Conservation (phyloP, 2,797 vertebrate species). For the Limosa lapponica region DNA sequence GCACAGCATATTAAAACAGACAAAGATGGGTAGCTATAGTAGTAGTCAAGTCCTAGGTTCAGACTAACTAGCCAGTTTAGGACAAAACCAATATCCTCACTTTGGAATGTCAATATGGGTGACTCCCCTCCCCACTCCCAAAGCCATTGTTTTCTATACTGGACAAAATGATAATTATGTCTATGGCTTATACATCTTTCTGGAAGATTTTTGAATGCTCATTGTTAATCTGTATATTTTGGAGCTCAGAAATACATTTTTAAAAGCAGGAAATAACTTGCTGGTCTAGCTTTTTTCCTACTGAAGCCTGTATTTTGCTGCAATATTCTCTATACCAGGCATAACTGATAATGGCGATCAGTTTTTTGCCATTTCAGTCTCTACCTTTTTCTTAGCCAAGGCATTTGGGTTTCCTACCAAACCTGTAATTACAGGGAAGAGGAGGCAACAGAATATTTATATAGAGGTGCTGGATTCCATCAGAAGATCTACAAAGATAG, state of each 20-base stretch:
- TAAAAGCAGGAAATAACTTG: neutral
- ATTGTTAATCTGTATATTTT: neutral
- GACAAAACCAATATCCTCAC: neutral
- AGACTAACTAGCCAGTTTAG: neutral
- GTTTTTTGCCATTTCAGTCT: neutral
- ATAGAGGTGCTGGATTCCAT: neutral
- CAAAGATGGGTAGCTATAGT: neutral
- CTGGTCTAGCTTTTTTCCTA: neutral
- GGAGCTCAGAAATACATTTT: neutral
- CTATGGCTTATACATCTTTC: neutral
- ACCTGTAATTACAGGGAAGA: neutral
- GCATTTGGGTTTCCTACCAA: neutral
- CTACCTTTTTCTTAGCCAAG: neutral
- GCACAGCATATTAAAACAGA: neutral
- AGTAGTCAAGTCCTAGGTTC: neutral
- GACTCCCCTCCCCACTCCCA: neutral
- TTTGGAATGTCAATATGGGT: neutral
- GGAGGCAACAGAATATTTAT: neutral
- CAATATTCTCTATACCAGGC: neutral
- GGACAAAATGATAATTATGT: neutral
- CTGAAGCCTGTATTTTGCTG: neutral
- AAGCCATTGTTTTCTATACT: neutral
- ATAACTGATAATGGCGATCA: neutral
- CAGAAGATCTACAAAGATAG: neutral
- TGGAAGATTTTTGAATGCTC: neutral